phyloP scores from a whole-genome alignment of 2,888 invertebrate species.

The Drosophila villosipedis region DNA sequence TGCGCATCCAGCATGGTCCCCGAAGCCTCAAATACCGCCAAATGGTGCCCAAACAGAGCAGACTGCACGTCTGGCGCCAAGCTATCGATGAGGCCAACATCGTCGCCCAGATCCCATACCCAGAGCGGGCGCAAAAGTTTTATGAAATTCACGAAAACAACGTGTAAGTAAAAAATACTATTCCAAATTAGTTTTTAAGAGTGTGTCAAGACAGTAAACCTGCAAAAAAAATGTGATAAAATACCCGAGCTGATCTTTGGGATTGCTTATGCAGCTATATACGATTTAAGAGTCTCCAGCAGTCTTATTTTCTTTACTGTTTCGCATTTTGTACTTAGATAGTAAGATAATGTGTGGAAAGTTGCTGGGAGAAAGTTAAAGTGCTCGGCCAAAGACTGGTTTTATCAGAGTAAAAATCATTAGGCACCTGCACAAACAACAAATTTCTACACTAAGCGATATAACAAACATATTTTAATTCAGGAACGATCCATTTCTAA shows the following conservation, averaged over 20 bases:
- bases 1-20: slow-evolving; percentile 85
- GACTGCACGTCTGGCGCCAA: slow-evolving; percentile 87
- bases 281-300: not conserved
- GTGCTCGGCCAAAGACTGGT: not conserved
- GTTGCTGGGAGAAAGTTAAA: not conserved
- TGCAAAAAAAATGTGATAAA: not conserved
- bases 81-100: slow-evolving; percentile 92
- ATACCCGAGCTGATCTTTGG: not conserved
- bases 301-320: not conserved
- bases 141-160: slow-evolving; percentile 75
- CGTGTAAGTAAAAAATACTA: slow-evolving; percentile 67
- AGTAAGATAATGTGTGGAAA: not conserved
- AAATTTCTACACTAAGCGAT: not conserved
- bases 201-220: not conserved
- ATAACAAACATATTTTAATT: not conserved
- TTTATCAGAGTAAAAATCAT: not conserved
- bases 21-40: slow-evolving; percentile 72
- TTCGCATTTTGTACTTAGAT: not conserved
- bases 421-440: not conserved
- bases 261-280: not conserved
- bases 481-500: not conserved
- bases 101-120: slow-evolving; percentile 87
- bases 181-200: not conserved
- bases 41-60: slow-evolving; percentile 71
- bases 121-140: slow-evolving; percentile 87